Base-by-base conservation (phyloP, 2,797 vertebrate species). In the Onychomys arenicola region DNA sequence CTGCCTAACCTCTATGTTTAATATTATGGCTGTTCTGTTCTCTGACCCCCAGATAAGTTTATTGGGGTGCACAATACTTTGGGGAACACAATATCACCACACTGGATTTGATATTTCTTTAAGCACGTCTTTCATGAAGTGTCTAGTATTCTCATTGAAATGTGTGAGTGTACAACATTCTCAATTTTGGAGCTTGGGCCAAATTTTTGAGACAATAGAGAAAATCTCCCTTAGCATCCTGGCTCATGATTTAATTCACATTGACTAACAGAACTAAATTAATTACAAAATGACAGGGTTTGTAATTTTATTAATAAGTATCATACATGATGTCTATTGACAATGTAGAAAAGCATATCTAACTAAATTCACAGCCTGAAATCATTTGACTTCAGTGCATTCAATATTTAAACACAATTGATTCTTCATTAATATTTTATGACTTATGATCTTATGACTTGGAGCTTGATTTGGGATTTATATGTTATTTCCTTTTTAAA, bases 221-320 rank as follows among this genome's bases (percentile, higher is more conserved):
- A 73, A 97, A 76, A 84, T 84, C 13, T 65, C n/a, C 57, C 37
- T 89, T 93, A 90, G 89, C 9, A 76, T 71, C 34, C 29, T 80
- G 29, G 61, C 80, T 84, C 27, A 84, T 86, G 63, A 86, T 89
- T 84, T 94, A 94, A 97, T 91, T 87, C 43, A 91, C 29, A 91
- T 43, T 84, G 89, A 91, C 32, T 67, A 89, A 92, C 32, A 95
- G 13, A 96, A 96, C 34, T 91, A 87, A 93, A 87, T 93, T 94
- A 81, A 94, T 77, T 90, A 89, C 17, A 40, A 94, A 91, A 87
- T 96, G 6, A 17, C 43, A 93, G 17, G 32, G 11, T 40, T 94
- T 84, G 49, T 59, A 87, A 84, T 40, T 96, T 95, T 65, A 88
- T 90, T 95, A 86, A 65, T 92, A 92, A 81, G 16, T 46, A 82